phyloP scores from a whole-genome alignment of 2,888 invertebrate genomes.

The Brachyptera risi region DNA sequence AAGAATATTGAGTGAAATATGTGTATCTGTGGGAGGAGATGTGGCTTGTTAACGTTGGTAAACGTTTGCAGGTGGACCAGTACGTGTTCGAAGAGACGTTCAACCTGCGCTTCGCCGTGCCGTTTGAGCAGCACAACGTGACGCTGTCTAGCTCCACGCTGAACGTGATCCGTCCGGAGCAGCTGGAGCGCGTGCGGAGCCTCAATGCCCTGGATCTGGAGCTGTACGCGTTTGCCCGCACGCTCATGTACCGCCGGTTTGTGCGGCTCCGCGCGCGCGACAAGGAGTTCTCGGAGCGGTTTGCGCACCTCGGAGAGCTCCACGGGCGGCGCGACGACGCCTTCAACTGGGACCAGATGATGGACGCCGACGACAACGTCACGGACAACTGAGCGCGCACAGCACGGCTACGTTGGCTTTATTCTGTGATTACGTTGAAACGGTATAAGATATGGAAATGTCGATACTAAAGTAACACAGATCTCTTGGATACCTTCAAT shows the following conservation, averaged over 20 bases:
- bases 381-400: slow-evolving; percentile 16
- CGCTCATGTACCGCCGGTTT: slow-evolving; percentile 75
- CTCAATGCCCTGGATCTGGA: slow-evolving; percentile 88
- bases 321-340: slow-evolving; percentile 69
- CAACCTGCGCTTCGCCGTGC: slow-evolving; percentile 81
- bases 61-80: slow-evolving; percentile 73
- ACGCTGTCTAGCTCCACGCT: slow-evolving; percentile 82
- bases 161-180: slow-evolving; percentile 68
- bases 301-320: slow-evolving; percentile 79
- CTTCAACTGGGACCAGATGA: slow-evolving; percentile 66
- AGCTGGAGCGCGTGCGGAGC: slow-evolving; percentile 60
- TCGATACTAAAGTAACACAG: no score
- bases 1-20: no score
- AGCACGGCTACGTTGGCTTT: background rate
- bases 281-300: slow-evolving; percentile 74
- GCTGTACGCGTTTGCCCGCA: slow-evolving; percentile 89
- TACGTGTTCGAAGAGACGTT: slow-evolving; percentile 94
- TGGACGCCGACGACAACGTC: slow-evolving; percentile 29
- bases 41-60: no score
- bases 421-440: no score
- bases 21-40: no score
- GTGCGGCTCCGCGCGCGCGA: slow-evolving; percentile 75
- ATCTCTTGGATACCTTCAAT: no score
- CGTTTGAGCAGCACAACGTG: slow-evolving; percentile 89
- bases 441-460: no score